Base-by-base conservation (phyloP, 2,113 vertebrate species). In the Rhodinocichla rosea region DNA sequence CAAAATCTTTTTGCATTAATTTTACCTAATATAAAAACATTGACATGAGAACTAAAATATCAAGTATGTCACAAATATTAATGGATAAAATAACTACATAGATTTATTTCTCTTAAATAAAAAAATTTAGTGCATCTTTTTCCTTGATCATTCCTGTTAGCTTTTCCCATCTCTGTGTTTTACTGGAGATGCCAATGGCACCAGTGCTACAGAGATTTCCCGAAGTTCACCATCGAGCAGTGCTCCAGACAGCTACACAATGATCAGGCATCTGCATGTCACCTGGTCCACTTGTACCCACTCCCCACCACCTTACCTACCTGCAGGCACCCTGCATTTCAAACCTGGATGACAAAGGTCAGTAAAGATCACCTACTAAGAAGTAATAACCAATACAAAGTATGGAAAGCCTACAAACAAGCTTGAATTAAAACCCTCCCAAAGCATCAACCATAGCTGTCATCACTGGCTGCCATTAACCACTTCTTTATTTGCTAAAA, bases 91-190 rank as follows among this genome's bases (percentile, higher is more conserved):
- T 63, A 91, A 97, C 92, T 76, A 94, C 78, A 90, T 85, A 92
- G 83, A 97, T 90, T 96, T 85, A 94, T 63, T 94, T 88, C 20
- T 95, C 77, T 95, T 88, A 95, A 95, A 96, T 95, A 97, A 96
- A 96, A 89, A 94, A 69, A 89, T 44, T 95, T 96, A 98, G 93
- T 97, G 96, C 97, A 98, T 96, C 87, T 97, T 92, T 95, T 91
- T 97, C 87, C 96, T 96, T 97, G 97, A 97, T 95, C 73, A 45
- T 90, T 90, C 63, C 69, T 87, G 75, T 89, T 90, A 89, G 84
- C 78, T 94, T 95, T 74, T 93, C 89, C 95, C 94, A 62, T 68
- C 90, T 86, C 94, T 96, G 95, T 49, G 26, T 95, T 96, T 97
- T 44, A 50, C 78, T 81, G 47, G 65, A 77, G 78, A 80, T 85